These are phyloP conservation scores for Lottia gigantea DNA, from an alignment of 2,888 invertebrate species.

Conservation along the genomic window DNA sequence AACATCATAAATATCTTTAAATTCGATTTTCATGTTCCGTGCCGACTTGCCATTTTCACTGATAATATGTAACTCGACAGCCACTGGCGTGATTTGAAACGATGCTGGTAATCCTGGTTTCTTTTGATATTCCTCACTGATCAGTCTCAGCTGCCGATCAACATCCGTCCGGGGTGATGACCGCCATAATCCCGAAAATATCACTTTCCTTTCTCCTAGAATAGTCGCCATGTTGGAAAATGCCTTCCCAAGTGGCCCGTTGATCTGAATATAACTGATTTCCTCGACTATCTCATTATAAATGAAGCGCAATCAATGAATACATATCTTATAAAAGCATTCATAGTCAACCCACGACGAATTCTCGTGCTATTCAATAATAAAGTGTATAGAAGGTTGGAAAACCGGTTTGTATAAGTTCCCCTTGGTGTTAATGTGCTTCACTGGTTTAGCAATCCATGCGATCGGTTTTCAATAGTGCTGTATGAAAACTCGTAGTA, in stretches of 20 bases:
- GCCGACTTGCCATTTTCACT: constrained; percentile 22
- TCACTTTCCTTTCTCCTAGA: constrained; percentile 21
- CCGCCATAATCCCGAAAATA: constrained; percentile 26
- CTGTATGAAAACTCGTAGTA: no score
- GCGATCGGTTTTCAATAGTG: no score
- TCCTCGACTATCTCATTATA: background rate
- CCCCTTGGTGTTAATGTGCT: no score
- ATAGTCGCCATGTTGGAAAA: constrained; percentile 23
- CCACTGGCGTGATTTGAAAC: constrained; percentile 25
- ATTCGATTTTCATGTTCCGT: constrained; percentile 22
- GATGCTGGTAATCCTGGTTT: constrained; percentile 17
- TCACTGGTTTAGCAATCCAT: no score
- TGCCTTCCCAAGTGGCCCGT: no score
- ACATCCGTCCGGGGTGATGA: constrained; percentile 11
- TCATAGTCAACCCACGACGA: constrained; percentile 6
- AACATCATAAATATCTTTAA: constrained; percentile 25
- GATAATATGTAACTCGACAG: constrained; percentile 20
- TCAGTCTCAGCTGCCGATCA: constrained; percentile 19
- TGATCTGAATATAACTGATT: background rate
- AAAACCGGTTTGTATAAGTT: constrained; percentile 1
- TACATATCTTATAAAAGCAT: constrained; percentile 7
- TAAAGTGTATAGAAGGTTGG: background rate
- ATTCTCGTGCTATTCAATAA: constrained; percentile 10
- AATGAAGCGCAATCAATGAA: background rate
- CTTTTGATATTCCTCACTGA: constrained; percentile 23